Evolutionary conservation across 2,113 vertebrate species (phyloP).

Genomic region (Cinclus mexicanus): DNA sequence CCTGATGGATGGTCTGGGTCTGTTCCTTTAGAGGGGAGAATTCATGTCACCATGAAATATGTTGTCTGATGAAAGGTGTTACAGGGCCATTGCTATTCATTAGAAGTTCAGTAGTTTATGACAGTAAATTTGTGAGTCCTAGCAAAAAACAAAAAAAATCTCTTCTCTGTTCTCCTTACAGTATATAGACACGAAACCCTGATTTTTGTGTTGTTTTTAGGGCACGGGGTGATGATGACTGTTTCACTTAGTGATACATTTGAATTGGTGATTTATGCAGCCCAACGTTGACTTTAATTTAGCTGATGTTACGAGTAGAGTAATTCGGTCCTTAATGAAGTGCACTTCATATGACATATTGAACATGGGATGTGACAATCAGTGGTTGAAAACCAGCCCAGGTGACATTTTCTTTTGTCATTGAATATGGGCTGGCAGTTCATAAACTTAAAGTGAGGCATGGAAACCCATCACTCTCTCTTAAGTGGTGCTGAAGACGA

Average conservation of each 20-base stretch:
- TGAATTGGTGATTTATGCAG: constrained; percentile 68
- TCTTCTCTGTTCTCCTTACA: constrained; percentile 9
- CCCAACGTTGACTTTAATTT: constrained; percentile 66
- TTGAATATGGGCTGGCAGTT: constrained; percentile 59
- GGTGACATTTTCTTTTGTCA: constrained; percentile 70
- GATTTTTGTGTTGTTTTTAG: constrained; percentile 55
- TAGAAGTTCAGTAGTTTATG: neutral
- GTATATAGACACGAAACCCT: neutral
- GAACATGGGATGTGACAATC: constrained; percentile 67
- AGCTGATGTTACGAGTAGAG: constrained; percentile 69
- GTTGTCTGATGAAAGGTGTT: neutral
- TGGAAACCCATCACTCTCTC: neutral
- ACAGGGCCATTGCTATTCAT: neutral
- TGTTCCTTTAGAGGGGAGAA: neutral
- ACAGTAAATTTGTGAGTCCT: neutral
- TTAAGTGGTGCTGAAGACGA: neutral
- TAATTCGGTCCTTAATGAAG: constrained; percentile 74
- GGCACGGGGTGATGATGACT: constrained; percentile 22
- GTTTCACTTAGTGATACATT: constrained; percentile 58
- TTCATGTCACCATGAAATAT: neutral
- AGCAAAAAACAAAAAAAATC: neutral
- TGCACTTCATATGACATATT: constrained; percentile 63
- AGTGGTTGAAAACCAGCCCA: constrained; percentile 48
- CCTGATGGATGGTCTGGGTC: neutral
- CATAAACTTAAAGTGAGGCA: constrained; percentile 62